Evolutionary conservation across 2,888 invertebrate species (phyloP).

Genomic region (Orthosia cruda): DNA sequence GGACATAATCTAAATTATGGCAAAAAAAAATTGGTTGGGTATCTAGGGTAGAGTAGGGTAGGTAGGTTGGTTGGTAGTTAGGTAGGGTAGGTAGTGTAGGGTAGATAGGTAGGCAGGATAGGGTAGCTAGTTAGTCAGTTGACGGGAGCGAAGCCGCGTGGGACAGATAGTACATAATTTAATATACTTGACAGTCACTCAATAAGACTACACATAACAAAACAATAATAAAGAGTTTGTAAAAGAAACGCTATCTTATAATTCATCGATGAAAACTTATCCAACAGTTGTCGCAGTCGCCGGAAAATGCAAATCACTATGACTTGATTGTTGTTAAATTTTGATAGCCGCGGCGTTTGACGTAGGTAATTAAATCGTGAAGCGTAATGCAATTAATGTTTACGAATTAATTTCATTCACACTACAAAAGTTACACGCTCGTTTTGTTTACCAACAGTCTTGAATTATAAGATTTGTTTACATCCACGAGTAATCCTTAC

Average conservation of each 20-base stretch:
- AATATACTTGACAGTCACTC: neutral
- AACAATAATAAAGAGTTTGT: slow-evolving; percentile 2
- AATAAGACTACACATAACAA: neutral
- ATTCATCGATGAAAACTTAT: slow-evolving; percentile 7
- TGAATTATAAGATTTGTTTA: neutral
- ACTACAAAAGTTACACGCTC: slow-evolving; percentile 1
- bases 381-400: slow-evolving; percentile 3
- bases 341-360: slow-evolving; percentile 7
- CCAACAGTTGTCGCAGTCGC: slow-evolving; percentile 13
- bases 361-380: slow-evolving; percentile 12
- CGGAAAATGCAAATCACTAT: slow-evolving; percentile 37
- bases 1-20: too few species aligned
- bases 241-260: slow-evolving; percentile 13
- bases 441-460: slow-evolving; percentile 25
- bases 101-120: too few species aligned
- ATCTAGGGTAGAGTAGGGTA: too few species aligned
- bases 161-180: too few species aligned
- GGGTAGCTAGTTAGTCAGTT: too few species aligned
- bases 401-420: slow-evolving; percentile 16
- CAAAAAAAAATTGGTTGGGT: too few species aligned
- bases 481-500: too few species aligned
- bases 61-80: too few species aligned
- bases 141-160: too few species aligned
- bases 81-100: too few species aligned
- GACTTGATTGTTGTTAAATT: slow-evolving; percentile 27